A percentile compares a stretch with the other conserved stretches of the same genome.
Conservation (phyloP, 2,797 vertebrate species). For the Ctenochaetus hawaiiensis region DNA sequence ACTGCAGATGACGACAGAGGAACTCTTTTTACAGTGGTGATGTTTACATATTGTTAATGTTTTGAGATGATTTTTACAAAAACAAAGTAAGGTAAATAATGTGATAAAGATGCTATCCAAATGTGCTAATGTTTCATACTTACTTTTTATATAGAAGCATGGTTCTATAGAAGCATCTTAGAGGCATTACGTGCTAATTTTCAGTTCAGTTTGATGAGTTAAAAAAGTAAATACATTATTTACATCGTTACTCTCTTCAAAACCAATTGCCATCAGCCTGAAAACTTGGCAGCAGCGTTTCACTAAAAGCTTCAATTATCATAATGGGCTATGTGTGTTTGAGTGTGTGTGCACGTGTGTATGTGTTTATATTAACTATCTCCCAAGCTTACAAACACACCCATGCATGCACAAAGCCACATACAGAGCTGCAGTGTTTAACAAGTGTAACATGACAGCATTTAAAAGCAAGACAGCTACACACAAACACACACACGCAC, state of each 20-base stretch:
- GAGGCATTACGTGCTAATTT: slow-evolving; percentile 21
- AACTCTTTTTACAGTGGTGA: too few relatives aligned
- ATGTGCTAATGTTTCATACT: slow-evolving; percentile 3
- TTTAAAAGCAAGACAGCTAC: slow-evolving; percentile 39
- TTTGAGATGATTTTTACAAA: background rate
- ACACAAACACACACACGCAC: slow-evolving; percentile 13
- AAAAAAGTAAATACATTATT: slow-evolving; percentile 41
- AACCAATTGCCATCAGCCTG: slow-evolving; percentile 46
- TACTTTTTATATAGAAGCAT: too few relatives aligned
- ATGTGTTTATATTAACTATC: slow-evolving; percentile 28
- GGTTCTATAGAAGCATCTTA: background rate
- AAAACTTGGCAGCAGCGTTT: slow-evolving; percentile 44
- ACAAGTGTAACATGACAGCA: slow-evolving; percentile 41
- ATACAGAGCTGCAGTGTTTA: slow-evolving; percentile 25
- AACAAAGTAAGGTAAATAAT: slow-evolving; percentile 4
- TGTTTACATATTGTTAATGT: background rate
- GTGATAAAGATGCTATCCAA: background rate
- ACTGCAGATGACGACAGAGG: background rate
- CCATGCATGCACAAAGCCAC: slow-evolving; percentile 2
- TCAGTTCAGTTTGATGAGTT: slow-evolving; percentile 21
- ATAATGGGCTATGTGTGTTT: slow-evolving; percentile 37
- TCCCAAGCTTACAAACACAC: slow-evolving; percentile 11
- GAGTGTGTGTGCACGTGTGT: slow-evolving; percentile 31
- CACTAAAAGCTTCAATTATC: slow-evolving; percentile 60
- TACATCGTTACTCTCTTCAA: slow-evolving; percentile 41